Evolutionary conservation across 2,888 invertebrate genomes (phyloP).

Genomic region (Eupeodes latifasciatus): DNA sequence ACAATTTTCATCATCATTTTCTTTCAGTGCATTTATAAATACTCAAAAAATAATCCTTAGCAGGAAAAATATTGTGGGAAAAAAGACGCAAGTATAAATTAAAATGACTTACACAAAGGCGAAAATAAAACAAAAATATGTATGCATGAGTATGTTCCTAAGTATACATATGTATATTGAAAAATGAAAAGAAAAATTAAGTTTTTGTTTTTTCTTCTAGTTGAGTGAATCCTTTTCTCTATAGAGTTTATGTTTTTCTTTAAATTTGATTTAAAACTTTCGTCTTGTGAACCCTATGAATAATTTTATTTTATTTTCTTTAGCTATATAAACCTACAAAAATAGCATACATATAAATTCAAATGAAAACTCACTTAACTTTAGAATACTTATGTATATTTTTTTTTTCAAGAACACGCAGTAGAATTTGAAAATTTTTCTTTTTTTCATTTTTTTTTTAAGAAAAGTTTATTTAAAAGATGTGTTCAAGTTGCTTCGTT

Average conservation of each 20-base stretch:
- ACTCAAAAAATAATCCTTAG: background rate
- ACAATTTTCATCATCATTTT: background rate
- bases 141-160: no score
- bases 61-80: background rate
- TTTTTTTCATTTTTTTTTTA: background rate
- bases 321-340: background rate
- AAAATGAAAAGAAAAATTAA: conserved; percentile 15
- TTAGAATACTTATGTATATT: background rate
- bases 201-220: conserved; percentile 50
- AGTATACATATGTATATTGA: no score
- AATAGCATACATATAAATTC: conserved; percentile 1
- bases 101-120: background rate
- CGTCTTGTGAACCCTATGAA: conserved; percentile 49
- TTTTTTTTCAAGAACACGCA: conserved; percentile 8
- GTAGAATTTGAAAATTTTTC: conserved; percentile 9
- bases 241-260: conserved; percentile 48
- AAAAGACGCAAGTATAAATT: background rate
- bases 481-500: conserved; percentile 32
- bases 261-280: conserved; percentile 67
- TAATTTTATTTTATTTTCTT: conserved; percentile 21
- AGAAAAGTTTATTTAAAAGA: conserved; percentile 30
- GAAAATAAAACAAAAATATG: background rate
- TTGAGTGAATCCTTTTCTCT: conserved; percentile 53
- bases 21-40: conserved; percentile 12
- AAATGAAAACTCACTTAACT: conserved; percentile 55